phyloP scores from a whole-genome alignment of 2,113 vertebrate species.

The Epinephelus fuscoguttatus region DNA sequence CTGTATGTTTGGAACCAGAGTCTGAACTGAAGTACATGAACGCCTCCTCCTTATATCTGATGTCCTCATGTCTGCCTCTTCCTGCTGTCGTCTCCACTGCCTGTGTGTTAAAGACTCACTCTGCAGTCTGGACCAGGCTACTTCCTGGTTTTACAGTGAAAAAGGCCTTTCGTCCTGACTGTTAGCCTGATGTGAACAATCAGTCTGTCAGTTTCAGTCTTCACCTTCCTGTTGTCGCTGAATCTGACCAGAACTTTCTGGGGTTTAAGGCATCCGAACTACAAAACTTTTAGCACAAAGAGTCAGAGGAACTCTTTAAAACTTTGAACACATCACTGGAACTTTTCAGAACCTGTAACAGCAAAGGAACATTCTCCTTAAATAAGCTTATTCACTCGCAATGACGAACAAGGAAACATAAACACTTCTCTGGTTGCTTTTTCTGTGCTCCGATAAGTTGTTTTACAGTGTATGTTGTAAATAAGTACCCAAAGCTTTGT shows the following conservation, averaged over 20 bases:
- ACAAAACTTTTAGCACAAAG: neutral
- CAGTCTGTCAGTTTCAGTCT: neutral
- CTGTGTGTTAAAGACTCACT: neutral
- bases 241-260: conserved; percentile 7
- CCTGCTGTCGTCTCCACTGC: conserved; percentile 11
- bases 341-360: conserved; percentile 17
- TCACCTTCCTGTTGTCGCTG: conserved; percentile 4
- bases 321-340: conserved; percentile 15
- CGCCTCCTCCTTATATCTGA: neutral
- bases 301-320: neutral
- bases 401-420: neutral
- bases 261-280: neutral
- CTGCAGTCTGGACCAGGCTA: conserved; percentile 10
- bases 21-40: neutral
- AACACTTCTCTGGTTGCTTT: conserved; percentile 12
- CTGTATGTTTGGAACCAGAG: conserved; percentile 23
- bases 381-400: conserved; percentile 16
- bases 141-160: conserved; percentile 44
- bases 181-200: neutral
- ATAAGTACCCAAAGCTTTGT: conserved; percentile 39
- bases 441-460: conserved; percentile 17
- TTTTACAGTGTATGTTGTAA: conserved; percentile 46
- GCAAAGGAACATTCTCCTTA: neutral
- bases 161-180: neutral
- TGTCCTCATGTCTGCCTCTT: conserved; percentile 7